A percentile compares a stretch with the other conserved stretches of the same genome.
Conservation (phyloP, 2,113 vertebrate species). For the Nothocercus nigrocapillus region DNA sequence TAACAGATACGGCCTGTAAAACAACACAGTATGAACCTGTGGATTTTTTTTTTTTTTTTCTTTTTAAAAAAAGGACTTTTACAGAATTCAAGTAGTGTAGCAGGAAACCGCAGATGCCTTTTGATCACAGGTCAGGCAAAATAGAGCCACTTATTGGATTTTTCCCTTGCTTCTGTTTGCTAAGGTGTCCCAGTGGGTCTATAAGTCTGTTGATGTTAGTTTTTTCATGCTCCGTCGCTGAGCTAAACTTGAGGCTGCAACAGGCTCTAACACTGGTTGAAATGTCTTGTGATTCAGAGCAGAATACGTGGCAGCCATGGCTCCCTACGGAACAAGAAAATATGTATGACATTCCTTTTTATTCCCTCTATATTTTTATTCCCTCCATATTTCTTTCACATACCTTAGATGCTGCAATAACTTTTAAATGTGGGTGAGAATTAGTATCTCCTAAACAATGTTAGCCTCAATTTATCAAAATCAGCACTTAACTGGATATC, state of each 20-base stretch:
- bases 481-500: neutral
- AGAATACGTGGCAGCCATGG: conserved; percentile 93
- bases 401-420: neutral
- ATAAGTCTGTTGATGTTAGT: conserved; percentile 94
- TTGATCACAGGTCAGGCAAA: conserved; percentile 72
- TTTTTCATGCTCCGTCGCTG: conserved; percentile 98
- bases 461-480: neutral
- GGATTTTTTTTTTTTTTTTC: conserved; percentile 54
- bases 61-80: conserved; percentile 71
- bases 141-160: conserved; percentile 60
- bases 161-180: conserved; percentile 66
- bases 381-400: neutral
- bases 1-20: conserved; percentile 69
- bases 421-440: neutral
- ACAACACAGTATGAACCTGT: conserved; percentile 72
- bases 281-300: conserved; percentile 93
- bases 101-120: conserved; percentile 74
- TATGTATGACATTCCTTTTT: neutral
- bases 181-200: conserved; percentile 73
- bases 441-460: neutral
- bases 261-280: conserved; percentile 94
- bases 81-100: conserved; percentile 83
- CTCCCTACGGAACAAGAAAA: conserved; percentile 81
- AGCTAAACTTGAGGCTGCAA: conserved; percentile 95
- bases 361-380: neutral